Evolutionary conservation across 1,140 invertebrate species (phyloP).

Genomic region (Drosophila asahinai): DNA sequence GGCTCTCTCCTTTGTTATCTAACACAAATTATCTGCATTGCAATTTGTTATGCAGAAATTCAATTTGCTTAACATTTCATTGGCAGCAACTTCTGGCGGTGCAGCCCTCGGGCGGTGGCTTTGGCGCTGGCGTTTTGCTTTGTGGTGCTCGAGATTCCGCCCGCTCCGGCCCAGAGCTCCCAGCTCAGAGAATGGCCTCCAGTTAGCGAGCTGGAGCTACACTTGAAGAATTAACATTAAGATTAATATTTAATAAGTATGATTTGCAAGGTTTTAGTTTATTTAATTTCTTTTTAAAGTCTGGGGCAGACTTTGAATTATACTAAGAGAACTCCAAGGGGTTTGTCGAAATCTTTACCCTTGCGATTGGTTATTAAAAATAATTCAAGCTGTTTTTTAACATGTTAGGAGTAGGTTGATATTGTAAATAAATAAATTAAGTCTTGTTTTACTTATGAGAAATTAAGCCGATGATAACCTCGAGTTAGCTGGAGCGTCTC

Average conservation of each 20-base stretch:
- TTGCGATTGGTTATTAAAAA: too few relatives aligned
- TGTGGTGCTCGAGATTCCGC: conserved; percentile 63
- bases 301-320: background rate
- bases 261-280: too few relatives aligned
- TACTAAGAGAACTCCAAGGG: too few relatives aligned
- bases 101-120: conserved; percentile 41
- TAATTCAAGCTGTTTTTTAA: too few relatives aligned
- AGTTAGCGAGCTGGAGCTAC: conserved; percentile 39
- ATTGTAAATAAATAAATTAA: too few relatives aligned
- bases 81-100: conserved; percentile 72
- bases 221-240: background rate
- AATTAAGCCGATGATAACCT: too few relatives aligned
- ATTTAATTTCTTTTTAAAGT: background rate
- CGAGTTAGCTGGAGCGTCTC: too few relatives aligned
- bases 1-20: conserved; percentile 47
- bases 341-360: too few relatives aligned
- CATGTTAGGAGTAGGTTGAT: too few relatives aligned
- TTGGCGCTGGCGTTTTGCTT: conserved; percentile 59
- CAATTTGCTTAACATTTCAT: conserved; percentile 80
- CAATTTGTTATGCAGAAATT: conserved; percentile 80
- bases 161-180: conserved; percentile 19
- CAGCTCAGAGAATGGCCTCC: conserved; percentile 46
- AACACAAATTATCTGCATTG: conserved; percentile 68
- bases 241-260: background rate
- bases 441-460: too few relatives aligned